Evolutionary conservation across 2,113 vertebrate genomes (phyloP), one percentile per base, ranked within the genome.

Genomic region (Euleptes europaea): DNA sequence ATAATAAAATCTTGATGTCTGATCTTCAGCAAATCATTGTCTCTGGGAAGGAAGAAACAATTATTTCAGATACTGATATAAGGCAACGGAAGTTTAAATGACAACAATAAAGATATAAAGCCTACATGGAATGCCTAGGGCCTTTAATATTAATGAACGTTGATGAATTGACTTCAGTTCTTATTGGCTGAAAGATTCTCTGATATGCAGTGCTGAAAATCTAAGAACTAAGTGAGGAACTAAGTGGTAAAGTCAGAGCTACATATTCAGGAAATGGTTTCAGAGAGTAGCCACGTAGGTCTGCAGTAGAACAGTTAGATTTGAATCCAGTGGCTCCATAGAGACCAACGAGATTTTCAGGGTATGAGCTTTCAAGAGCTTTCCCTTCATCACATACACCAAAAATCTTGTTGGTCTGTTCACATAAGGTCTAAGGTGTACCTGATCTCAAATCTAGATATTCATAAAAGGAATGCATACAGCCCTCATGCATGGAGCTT

Each of bases 161-260:
- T 77, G 76, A 28, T 79, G 77, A 31, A 79, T 79, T 79, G 57
- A 79, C 57, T 40, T 79, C 77, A 65, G 23, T 65, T 80, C 33
- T 47, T 47, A 63, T 63, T 80, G 78, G 49, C 31, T 28, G 65
- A 19, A 9, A 47, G 28, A 51, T 38, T 82, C 49, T 72, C 63
- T 80, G 60, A 66, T 67, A n/a, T n/a, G 28, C 28, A 72, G 38
- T 21, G 11, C 38, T 54, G 35, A 82, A 57, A 82, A 54, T 17
- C 21, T 60, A 60, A 73, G 38, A n/a, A 11, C 31, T n/a, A 5
- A 33, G 31, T 26, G 31, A 40, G 26, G 79, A 42, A 31, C 33
- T 23, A 7, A 17, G 51, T 54, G 51, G 51, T 71, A 70, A 54
- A 31, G 31, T 70, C 35, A 54, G 31, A 54, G 47, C 35, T 82